phyloP scores from a whole-genome alignment of 2,113 vertebrate species.

The Arothron firmamentum region DNA sequence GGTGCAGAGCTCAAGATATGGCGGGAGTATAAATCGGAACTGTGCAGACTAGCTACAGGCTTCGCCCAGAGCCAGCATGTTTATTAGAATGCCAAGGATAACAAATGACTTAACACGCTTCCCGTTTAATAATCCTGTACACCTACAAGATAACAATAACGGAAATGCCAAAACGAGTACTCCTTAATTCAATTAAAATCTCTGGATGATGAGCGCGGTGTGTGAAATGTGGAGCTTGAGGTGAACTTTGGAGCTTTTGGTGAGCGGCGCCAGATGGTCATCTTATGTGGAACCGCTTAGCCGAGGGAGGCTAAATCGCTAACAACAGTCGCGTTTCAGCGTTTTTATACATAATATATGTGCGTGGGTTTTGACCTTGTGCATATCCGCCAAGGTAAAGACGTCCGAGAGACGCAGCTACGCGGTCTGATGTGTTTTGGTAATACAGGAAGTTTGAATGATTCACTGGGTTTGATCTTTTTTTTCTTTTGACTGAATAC shows the following conservation, averaged over 20 bases:
- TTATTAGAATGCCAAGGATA: conserved; percentile 66
- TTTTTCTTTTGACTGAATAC: no score
- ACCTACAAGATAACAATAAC: conserved; percentile 64
- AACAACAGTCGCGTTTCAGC: no score
- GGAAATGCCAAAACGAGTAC: conserved; percentile 52
- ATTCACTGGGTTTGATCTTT: background rate
- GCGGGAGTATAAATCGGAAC: conserved; percentile 58
- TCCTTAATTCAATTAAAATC: conserved; percentile 64
- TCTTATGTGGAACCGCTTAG: conserved; percentile 22
- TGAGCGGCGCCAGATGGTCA: conserved; percentile 37
- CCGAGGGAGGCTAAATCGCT: conserved; percentile 19
- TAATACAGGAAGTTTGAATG: background rate
- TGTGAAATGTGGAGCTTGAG: conserved; percentile 47
- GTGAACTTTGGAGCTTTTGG: conserved; percentile 20
- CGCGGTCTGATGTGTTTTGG: background rate
- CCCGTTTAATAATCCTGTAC: conserved; percentile 63
- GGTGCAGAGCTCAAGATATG: conserved; percentile 48
- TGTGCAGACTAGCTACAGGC: conserved; percentile 48
- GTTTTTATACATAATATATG: background rate
- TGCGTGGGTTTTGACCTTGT: background rate
- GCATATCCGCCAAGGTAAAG: background rate
- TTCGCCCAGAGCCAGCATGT: conserved; percentile 55
- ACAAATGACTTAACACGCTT: conserved; percentile 63
- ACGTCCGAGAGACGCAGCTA: background rate
- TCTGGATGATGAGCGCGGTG: conserved; percentile 44